phyloP scores from a whole-genome alignment of 2,113 vertebrate species.

The Rhadina sibilatrix region DNA sequence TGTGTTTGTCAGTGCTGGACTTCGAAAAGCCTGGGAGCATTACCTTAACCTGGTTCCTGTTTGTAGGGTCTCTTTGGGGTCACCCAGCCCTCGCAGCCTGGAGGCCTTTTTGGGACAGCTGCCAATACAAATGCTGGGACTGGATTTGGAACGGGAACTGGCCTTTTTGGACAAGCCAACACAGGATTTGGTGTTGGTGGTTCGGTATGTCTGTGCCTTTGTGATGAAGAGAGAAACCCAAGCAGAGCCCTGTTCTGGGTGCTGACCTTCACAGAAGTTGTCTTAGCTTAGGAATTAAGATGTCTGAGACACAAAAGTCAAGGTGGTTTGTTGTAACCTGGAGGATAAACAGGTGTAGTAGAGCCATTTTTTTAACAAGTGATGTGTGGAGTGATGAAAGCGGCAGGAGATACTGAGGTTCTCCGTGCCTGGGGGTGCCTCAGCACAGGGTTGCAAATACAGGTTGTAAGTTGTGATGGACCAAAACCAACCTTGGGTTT shows the following conservation, averaged over 20 bases:
- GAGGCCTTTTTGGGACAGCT: constrained; percentile 86
- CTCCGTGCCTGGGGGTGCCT: background rate
- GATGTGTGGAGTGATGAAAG: background rate
- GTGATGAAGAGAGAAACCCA: background rate
- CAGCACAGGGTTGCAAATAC: accelerated
- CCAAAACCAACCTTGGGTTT: background rate
- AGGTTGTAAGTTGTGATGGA: accelerated
- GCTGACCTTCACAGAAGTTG: background rate
- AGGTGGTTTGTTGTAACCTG: background rate
- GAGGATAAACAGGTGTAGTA: background rate
- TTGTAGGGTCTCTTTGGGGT: constrained; percentile 90
- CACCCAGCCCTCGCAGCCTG: constrained; percentile 82
- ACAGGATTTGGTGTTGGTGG: constrained; percentile 87
- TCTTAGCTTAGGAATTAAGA: background rate
- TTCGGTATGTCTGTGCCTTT: constrained; percentile 75
- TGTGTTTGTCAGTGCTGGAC: background rate
- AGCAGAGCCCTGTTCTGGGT: background rate
- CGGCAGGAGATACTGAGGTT: background rate
- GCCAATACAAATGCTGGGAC: constrained; percentile 86
- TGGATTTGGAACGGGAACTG: constrained; percentile 81
- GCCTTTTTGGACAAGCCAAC: constrained; percentile 87
- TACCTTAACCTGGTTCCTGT: background rate
- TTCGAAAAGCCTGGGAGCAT: background rate
- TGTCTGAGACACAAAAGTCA: background rate
- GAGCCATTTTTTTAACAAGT: background rate